phyloP scores from a whole-genome alignment of 2,113 vertebrate genomes.

The Sceloporus tristichus region DNA sequence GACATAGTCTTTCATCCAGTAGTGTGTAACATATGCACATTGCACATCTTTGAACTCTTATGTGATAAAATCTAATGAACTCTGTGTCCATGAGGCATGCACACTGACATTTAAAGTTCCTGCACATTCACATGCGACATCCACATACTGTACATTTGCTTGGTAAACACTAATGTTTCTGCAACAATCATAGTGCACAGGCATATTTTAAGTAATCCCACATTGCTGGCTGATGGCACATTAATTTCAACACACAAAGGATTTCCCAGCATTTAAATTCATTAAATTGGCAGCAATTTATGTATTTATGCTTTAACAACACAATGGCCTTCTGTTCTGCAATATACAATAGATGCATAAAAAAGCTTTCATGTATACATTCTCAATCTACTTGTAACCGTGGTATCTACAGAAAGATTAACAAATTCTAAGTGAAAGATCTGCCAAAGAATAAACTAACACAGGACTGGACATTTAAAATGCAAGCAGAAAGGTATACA shows the following conservation, averaged over 20 bases:
- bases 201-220: background rate
- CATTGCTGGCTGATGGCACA: background rate
- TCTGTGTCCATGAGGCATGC: background rate
- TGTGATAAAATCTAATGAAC: background rate
- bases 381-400: background rate
- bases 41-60: background rate
- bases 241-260: background rate
- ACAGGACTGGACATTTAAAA: conserved; percentile 24
- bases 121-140: background rate
- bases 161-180: background rate
- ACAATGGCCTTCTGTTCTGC: background rate
- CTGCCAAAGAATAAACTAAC: background rate
- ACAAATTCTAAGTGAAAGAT: fast-evolving
- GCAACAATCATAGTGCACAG: background rate
- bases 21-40: too few relatives aligned
- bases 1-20: background rate
- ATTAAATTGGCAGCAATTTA: background rate
- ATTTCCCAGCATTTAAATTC: background rate
- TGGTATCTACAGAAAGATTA: background rate
- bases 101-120: background rate
- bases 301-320: background rate
- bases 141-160: background rate
- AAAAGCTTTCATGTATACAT: background rate
- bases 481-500: conserved; percentile 4
- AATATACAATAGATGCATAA: background rate